phyloP scores from a whole-genome alignment of 2,888 invertebrate genomes.

The Drosophila mercatorum region DNA sequence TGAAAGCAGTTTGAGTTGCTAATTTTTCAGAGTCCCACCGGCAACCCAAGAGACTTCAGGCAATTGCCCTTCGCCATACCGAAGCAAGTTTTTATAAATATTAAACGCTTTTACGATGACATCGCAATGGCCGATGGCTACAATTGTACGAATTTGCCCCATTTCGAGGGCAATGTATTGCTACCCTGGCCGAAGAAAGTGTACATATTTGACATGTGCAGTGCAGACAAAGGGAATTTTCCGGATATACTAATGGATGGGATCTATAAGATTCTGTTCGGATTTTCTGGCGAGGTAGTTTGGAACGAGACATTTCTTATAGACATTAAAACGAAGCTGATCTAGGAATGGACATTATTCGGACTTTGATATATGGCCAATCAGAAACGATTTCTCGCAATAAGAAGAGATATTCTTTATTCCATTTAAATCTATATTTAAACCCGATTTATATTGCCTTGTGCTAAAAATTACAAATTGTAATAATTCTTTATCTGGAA shows the following conservation, averaged over 20 bases:
- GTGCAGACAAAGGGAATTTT: background rate
- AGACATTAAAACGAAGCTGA: conserved; percentile 1
- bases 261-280: background rate
- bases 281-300: background rate
- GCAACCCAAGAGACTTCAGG: background rate
- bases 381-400: too few relatives aligned
- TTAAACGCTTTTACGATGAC: background rate
- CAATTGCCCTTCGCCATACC: background rate
- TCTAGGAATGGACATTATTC: background rate
- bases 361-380: too few relatives aligned
- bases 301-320: background rate
- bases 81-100: background rate
- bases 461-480: background rate
- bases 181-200: background rate
- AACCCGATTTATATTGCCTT: background rate
- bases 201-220: background rate
- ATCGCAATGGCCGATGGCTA: background rate
- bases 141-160: background rate
- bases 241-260: background rate
- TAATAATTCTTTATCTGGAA: background rate
- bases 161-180: background rate
- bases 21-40: background rate
- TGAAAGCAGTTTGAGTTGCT: background rate
- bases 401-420: too few relatives aligned
- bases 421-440: too few relatives aligned